Base-by-base conservation (phyloP, 1,140 invertebrate genomes). In the Drosophila nasuta region DNA sequence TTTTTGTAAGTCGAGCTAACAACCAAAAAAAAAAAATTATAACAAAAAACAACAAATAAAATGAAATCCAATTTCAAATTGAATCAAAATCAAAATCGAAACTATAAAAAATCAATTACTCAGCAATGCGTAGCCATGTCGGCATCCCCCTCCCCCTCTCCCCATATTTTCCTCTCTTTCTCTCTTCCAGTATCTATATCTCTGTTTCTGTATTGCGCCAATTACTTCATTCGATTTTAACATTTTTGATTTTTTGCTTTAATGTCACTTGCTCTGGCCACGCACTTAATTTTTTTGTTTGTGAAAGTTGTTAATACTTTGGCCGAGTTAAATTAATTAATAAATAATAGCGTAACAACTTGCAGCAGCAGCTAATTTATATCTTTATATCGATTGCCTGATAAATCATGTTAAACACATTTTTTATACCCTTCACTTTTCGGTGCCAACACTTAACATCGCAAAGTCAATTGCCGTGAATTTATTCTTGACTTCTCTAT, bases 51-150 rank as follows among this genome's bases (percentile, higher is more conserved):
- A 41, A 51, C 60, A 43, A 33, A 20, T 0, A 49, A 58, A 57
- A 41, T 57, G 66, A 71, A 75, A 72, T 67, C 51, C 20, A 75
- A 82, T 68, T 75, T 79, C 75, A 81, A 85, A 80, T 85, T 78
- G 75, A 74, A 85, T 81, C 75, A 65, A 85, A 85, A 69, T 65
- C 69, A 56, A 66, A 85, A 72, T 71, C 63, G 46, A 73, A 67
- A 59, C 82, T 69, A 70, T 86, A 81, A 75, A 71, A 86, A 86
- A 86, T 86, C 82, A 71, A 72, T 86, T 79, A 86, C 70, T 69
- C 66, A 71, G 82, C 81, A 56, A 85, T 81, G 82, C 82, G 75
- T 81, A 70, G 70, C 82, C 43, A 74, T 70, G 54, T 65, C 60
- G 56, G 57, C 59, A 49, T 58, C 30, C 41, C 41, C 5, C 51